A percentile compares a stretch with the other conserved stretches of the same genome.
phyloP scores from a whole-genome alignment of 2,797 vertebrate species.

The Myiothlypis coronata region DNA sequence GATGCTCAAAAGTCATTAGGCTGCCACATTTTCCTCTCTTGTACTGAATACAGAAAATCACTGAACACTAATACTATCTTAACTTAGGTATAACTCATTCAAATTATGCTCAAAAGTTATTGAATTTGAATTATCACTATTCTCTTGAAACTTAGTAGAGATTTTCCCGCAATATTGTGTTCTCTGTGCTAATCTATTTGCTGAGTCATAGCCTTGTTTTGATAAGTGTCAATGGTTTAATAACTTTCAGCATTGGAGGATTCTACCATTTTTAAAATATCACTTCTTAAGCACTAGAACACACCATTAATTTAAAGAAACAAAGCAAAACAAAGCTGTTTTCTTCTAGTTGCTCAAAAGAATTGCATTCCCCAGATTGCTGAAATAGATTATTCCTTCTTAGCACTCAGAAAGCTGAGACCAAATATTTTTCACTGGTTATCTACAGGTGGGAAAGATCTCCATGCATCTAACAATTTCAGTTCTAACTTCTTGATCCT shows the following conservation, averaged over 20 bases:
- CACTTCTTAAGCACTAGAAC: not conserved
- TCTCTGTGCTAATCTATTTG: not conserved
- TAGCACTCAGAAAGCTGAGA: not conserved
- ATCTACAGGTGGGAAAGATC: not conserved
- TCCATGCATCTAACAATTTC: not conserved
- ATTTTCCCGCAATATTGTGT: not conserved
- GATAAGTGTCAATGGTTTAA: not conserved
- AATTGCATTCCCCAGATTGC: not conserved
- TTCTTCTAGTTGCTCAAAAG: not conserved
- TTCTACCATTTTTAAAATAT: not conserved
- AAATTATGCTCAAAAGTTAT: not conserved
- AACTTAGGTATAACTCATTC: not conserved
- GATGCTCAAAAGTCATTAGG: not conserved
- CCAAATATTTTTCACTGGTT: not conserved
- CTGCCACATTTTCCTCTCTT: not conserved
- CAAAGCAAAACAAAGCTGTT: not conserved
- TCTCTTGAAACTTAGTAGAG: not conserved
- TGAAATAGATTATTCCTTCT: not conserved
- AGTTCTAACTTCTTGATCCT: not conserved
- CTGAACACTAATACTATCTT: not conserved
- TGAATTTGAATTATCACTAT: not conserved
- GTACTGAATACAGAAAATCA: not conserved
- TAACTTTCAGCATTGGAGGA: not conserved
- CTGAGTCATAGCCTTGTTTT: not conserved
- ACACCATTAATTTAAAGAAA: not conserved